Evolutionary conservation across 1,140 invertebrate genomes (phyloP).

Genomic region (Oscheius sp.): DNA sequence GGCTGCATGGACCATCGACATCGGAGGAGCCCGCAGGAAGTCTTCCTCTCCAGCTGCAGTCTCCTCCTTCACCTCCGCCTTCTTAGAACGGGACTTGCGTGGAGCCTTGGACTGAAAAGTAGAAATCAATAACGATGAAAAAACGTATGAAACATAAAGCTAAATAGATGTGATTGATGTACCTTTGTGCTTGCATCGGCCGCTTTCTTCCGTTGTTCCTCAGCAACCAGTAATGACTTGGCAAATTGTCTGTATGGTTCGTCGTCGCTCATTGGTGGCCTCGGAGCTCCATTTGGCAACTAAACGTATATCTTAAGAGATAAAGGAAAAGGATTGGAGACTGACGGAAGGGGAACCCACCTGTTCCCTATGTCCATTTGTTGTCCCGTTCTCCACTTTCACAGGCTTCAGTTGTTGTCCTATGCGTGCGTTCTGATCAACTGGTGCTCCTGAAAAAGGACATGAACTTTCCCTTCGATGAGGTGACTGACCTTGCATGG

Average conservation of each 20-base stretch:
- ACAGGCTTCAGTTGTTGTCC: neutral
- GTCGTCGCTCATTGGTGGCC: neutral
- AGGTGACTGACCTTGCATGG: too few species aligned
- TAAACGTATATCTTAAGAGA: neutral
- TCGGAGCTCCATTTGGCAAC: neutral
- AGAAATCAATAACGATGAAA: too few species aligned
- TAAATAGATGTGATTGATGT: neutral
- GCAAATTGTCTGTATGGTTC: neutral
- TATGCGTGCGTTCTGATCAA: too few species aligned
- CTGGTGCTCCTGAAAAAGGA: too few species aligned
- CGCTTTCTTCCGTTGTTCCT: neutral
- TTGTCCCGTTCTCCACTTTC: neutral
- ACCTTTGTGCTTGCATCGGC: neutral
- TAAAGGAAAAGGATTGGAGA: neutral
- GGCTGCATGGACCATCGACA: neutral
- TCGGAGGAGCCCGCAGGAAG: neutral
- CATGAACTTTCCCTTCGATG: too few species aligned
- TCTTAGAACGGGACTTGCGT: neutral
- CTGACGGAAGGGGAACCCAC: neutral
- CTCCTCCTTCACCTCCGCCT: neutral
- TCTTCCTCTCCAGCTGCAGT: neutral
- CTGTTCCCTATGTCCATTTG: neutral
- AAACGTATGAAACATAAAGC: too few species aligned
- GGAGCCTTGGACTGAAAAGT: conserved; percentile 1
- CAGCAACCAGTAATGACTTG: neutral